Evolutionary conservation across 2,888 invertebrate species (phyloP), one percentile per base, ranked within the genome.

Genomic region (Hoplodrina blanda): DNA sequence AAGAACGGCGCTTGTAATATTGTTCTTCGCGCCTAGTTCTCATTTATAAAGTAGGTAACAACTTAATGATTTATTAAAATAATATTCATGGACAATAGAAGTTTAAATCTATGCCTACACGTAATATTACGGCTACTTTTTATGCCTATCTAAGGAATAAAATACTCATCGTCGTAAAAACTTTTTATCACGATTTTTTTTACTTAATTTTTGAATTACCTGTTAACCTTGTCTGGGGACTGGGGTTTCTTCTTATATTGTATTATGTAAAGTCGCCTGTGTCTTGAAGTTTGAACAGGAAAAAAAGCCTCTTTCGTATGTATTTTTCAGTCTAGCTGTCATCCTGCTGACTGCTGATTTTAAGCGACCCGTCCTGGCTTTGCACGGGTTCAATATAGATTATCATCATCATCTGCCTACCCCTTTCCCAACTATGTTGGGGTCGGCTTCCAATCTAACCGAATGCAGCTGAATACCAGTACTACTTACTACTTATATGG

Each of bases 191-290:
- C 0, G 19, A 11, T 55, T 64, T 72, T 72, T 33, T 37, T 75
- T 76, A 8, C 46, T 30, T 30, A 2, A 17, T 52, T 76, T 59
- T 68, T 54, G 41, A 49, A 59, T 50, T 62, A 71, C 20, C n/a
- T 7, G 73, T 73, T 76, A 69, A 52, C 77, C 77, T 76, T 76
- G 73, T 30, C 8, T 60, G 44, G 11, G 8, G 49, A 50, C 25
- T 50, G 44, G 13, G 25, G 49, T 60, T 53, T 55, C 5, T 76
- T 60, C 49, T 17, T 46, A 50, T 44, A 59, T n/a, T 55, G 15
- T 52, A 8, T 46, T 50, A 56, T 25, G n/a, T 56, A 20, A 50
- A 64, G 2, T 20, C 33, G 55, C 37, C 0, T 62, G 17, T 8
- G 17, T 33, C 33, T 54, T 72, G 13, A 25, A 37, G 41, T 25